Evolutionary conservation across 1,140 invertebrate genomes (phyloP).

Genomic region (Bombus consobrinus): DNA sequence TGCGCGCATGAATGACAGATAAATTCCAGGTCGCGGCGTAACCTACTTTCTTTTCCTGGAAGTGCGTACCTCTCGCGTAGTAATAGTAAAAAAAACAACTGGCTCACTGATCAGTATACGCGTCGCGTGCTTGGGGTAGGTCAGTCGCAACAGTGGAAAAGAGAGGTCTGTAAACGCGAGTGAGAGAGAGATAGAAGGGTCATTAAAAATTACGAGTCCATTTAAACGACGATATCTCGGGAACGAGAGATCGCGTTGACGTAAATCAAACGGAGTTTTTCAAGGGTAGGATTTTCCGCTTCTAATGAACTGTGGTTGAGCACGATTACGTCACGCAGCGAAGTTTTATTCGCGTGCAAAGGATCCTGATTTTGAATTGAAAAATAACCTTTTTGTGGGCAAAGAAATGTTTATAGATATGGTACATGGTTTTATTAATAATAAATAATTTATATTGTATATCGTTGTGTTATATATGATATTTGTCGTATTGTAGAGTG

Average conservation of each 20-base stretch:
- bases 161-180: neutral
- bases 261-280: neutral
- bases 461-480: neutral
- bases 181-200: neutral
- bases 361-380: neutral
- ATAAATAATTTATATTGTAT: neutral
- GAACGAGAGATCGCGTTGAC: neutral
- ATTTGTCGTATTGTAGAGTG: neutral
- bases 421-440: neutral
- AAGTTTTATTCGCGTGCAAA: neutral
- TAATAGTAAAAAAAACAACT: neutral
- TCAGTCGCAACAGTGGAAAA: neutral
- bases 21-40: neutral
- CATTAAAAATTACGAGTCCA: neutral
- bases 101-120: neutral
- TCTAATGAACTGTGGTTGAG: accelerated
- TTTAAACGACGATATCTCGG: slow-evolving; percentile 10
- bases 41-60: neutral
- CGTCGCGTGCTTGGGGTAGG: neutral
- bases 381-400: neutral
- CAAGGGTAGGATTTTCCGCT: neutral
- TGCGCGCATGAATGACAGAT: neutral
- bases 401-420: neutral
- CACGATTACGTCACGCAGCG: too few species aligned
- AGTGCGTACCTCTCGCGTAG: neutral